Evolutionary conservation across 2,113 vertebrate species (phyloP), one percentile per base, ranked within the genome.

Genomic region (Percina caprodes): DNA sequence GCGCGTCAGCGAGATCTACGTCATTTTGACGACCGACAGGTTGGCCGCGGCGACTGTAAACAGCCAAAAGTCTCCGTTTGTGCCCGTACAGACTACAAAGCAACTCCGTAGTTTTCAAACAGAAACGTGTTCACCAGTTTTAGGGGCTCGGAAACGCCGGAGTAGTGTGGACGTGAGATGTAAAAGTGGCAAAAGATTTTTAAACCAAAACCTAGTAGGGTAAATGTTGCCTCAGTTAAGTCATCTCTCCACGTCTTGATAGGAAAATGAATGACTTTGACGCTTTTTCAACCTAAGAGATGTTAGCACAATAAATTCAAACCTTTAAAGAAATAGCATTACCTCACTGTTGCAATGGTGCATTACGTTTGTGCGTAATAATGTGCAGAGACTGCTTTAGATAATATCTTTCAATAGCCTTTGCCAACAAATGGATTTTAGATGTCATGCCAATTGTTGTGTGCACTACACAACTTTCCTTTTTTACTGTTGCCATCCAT

Each of bases 361-460:
- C 51, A 75, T 65, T 55, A 23, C 12, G 19, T 84, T 65, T 51
- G 42, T 46, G 39, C 70, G 18, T 30, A 68, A 63, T 51, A 63
- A 69, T 72, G 39, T 67, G 35, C 23, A 72, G 70, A 54, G 67
- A 46, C 55, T 48, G 16, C 42, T 81, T 76, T 49, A 66, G 61
- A 80, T 16, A n/a, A 35, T 30, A 23, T 59, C 62, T 61, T 74
- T 42, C 6, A 51, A 51, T 14, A 14, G 26, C 24, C 33, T 59
- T 71, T 67, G 62, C 75, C 54, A 80, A 62, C 33, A 69, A 58
- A 51, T n/a, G n/a, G 0, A 21, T 69, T 65, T 78, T n/a, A 78
- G 84, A 86, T 69, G 78, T 74, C 23, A 59, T 59, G 68, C 62
- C 72, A 87, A 69, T 63, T 56, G 66, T 67, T 83, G 68, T 75